Percentiles rank a stretch among this genome's conserved stretches.
phyloP scores from a whole-genome alignment of 2,888 invertebrate genomes.

The Arrhopalites spinosus region DNA sequence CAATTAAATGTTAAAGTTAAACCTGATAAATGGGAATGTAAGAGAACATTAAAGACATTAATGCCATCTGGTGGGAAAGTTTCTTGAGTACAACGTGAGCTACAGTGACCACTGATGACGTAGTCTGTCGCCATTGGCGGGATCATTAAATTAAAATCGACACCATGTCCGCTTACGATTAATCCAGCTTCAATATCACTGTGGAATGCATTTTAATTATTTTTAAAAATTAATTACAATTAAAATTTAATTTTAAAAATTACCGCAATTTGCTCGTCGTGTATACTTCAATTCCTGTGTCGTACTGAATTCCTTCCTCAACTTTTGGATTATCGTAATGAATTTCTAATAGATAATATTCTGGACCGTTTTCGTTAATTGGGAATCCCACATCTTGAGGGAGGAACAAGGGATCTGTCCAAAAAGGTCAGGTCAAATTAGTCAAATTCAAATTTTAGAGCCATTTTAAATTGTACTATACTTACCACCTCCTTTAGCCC shows the following conservation, averaged over 20 bases:
- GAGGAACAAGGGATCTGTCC: background rate
- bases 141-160: slow-evolving; percentile 79
- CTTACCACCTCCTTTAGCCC: slow-evolving; percentile 20
- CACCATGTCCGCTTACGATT: slow-evolving; percentile 76
- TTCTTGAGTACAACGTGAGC: background rate
- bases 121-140: slow-evolving; percentile 77
- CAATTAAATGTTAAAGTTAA: background rate
- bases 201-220: no score
- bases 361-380: background rate
- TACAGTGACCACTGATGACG: slow-evolving; percentile 62
- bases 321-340: slow-evolving; percentile 58
- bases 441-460: no score
- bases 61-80: background rate
- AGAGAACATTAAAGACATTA: background rate
- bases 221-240: background rate
- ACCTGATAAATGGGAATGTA: slow-evolving; percentile 1
- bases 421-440: background rate
- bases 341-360: slow-evolving; percentile 28
- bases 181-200: slow-evolving; percentile 76
- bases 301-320: slow-evolving; percentile 63
- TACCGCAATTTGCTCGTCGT: background rate
- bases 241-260: no score
- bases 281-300: no score
- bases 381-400: slow-evolving; percentile 27
- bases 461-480: no score